Base-by-base conservation (phyloP, 2,888 invertebrate genomes). In the Tricholauxania praeusta region DNA sequence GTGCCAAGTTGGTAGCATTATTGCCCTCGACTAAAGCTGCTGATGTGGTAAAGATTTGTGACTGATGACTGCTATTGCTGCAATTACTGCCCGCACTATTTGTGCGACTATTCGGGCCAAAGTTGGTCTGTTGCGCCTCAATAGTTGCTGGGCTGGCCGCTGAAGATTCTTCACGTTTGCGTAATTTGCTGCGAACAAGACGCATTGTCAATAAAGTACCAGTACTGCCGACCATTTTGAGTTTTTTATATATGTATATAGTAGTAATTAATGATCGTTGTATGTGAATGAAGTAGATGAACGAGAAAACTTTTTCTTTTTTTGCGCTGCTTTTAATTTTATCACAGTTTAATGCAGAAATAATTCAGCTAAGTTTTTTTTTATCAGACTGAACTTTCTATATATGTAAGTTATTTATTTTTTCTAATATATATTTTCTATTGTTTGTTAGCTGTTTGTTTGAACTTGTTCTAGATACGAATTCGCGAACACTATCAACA, bases 141-240 rank as follows among this genome's bases (percentile, higher is more conserved):
- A 92, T 91, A 39, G 74, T 77, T 84, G 91, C 91, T 12, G 72
- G 17, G 48, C 64, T 47, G 82, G 92, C 91, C 83, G 91, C 90
- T 83, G 92, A 91, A 79, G 91, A 90, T 86, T 94, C 94, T 88
- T 95, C 94, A 82, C 94, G 91, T 89, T 95, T 95, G 85, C 94
- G 91, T 89, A 95, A 91, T 90, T 95, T 95, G 89, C 94, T 95
- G 92, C 94, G 94, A 89, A 95, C 94, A 92, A 95, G 93, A 89
- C 94, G 94, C 88, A 95, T 93, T 88, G 94, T 94, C 89, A 93
- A 93, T 92, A 94, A 91, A 87, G 93, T 93, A 88, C 93, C 93
- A 89, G 93, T 93, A 89, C 91, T 93, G 88, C 94, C 94, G 88
- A 94, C 94, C 94, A 94, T 94, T 80, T 77, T 77, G 65, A 52